phyloP scores from a whole-genome alignment of 1,140 invertebrate genomes.

The Leptinotarsa undecemlineata region DNA sequence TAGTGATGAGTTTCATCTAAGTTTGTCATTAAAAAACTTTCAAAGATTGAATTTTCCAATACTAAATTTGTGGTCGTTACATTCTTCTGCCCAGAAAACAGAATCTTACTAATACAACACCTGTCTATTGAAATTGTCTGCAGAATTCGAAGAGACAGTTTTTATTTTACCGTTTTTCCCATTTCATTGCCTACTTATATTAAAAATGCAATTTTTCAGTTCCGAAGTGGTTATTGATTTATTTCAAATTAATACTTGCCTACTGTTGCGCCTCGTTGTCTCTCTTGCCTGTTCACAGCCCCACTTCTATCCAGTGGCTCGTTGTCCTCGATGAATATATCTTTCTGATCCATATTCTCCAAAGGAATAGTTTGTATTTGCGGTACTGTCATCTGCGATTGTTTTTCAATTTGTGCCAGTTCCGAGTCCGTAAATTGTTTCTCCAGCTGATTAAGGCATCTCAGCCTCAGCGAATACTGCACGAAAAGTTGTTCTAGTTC shows the following conservation, averaged over 20 bases:
- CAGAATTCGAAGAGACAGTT: too few relatives aligned
- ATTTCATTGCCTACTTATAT: too few relatives aligned
- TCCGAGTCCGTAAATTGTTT: conserved; percentile 73
- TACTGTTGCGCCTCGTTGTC: conserved; percentile 36
- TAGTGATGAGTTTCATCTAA: too few relatives aligned
- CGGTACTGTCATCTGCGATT: conserved; percentile 44
- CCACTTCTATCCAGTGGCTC: conserved; percentile 36
- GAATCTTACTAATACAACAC: too few relatives aligned
- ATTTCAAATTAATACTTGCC: neutral
- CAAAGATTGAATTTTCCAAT: too few relatives aligned
- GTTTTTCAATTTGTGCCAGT: conserved; percentile 56
- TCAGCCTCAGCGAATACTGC: conserved; percentile 84
- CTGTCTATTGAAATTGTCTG: too few relatives aligned
- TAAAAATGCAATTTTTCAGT: too few relatives aligned
- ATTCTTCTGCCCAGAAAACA: too few relatives aligned
- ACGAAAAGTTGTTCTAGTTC: conserved; percentile 86
- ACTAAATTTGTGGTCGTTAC: too few relatives aligned
- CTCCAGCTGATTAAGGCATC: conserved; percentile 84
- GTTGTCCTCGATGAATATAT: conserved; percentile 36
- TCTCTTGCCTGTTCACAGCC: conserved; percentile 43
- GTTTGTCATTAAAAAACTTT: too few relatives aligned
- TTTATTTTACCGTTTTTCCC: too few relatives aligned
- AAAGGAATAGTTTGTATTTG: conserved; percentile 47
- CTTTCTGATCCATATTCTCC: conserved; percentile 39
- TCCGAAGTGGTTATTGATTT: neutral